Conservation (phyloP, 2,888 invertebrate species). For the Coelinius sp. region DNA sequence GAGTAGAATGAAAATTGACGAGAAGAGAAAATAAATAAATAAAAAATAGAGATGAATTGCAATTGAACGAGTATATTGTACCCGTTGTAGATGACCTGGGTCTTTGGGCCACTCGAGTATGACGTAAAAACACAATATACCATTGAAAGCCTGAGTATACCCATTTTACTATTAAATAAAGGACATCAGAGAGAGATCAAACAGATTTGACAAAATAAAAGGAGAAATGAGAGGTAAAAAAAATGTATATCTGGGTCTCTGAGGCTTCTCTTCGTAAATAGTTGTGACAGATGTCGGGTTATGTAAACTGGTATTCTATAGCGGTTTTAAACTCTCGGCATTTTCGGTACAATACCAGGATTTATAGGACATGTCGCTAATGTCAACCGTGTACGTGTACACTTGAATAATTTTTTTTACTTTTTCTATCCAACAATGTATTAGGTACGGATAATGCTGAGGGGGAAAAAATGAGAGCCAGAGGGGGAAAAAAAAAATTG, state of each 20-base stretch:
- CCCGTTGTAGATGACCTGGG: background rate
- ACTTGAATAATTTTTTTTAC: slow-evolving; percentile 27
- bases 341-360: slow-evolving; percentile 57
- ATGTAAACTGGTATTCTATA: slow-evolving; percentile 55
- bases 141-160: background rate
- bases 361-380: slow-evolving; percentile 42
- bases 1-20: background rate
- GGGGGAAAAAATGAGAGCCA: background rate
- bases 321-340: slow-evolving; percentile 52
- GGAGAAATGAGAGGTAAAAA: slow-evolving; percentile 46
- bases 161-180: slow-evolving; percentile 5
- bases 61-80: background rate
- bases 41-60: slow-evolving; percentile 5
- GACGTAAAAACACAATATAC: background rate
- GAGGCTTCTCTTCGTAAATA: slow-evolving; percentile 54
- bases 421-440: slow-evolving; percentile 7
- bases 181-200: slow-evolving; percentile 13
- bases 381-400: slow-evolving; percentile 26
- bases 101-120: background rate
- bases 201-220: slow-evolving; percentile 43
- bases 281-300: slow-evolving; percentile 67
- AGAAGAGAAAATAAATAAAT: background rate
- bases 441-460: background rate
- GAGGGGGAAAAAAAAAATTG: background rate
- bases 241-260: slow-evolving; percentile 50